Percentiles rank a stretch among this genome's conserved stretches.
These are phyloP conservation scores for Okapia johnstoni DNA, from an alignment of 2,113 vertebrate genomes.

Conservation along the genomic window DNA sequence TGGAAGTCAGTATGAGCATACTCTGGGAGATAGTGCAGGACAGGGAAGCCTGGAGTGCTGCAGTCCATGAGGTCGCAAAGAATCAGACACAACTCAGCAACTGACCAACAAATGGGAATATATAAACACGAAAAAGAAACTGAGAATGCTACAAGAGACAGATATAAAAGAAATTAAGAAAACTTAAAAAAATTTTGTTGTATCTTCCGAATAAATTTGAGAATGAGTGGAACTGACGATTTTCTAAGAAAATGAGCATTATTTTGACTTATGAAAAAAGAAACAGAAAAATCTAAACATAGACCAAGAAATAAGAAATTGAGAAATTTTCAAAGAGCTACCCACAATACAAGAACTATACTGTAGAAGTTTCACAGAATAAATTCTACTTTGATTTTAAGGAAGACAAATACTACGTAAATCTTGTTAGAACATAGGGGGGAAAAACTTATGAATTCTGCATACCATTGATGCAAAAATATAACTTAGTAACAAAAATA, in stretches of 20 bases:
- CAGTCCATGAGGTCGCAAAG: no score
- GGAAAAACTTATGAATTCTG: neutral
- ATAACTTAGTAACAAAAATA: neutral
- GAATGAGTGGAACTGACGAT: neutral
- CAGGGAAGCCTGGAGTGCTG: no score
- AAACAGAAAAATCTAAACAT: neutral
- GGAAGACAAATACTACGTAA: neutral
- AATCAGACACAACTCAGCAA: no score
- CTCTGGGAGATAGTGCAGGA: no score
- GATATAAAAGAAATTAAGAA: neutral
- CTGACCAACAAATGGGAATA: neutral
- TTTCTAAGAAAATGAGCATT: neutral
- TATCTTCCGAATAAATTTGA: neutral
- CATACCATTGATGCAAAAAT: neutral
- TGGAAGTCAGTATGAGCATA: no score
- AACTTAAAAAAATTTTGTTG: neutral
- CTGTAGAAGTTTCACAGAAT: neutral
- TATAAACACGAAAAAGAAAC: neutral
- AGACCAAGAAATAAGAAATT: neutral
- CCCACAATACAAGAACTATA: neutral
- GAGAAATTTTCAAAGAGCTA: neutral
- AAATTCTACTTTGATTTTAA: constrained; percentile 1
- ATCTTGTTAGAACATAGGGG: neutral
- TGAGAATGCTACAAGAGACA: constrained; percentile 16
- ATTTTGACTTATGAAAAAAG: neutral